Evolutionary conservation across 1,140 invertebrate species (phyloP).

Genomic region (Nebria ingens): DNA sequence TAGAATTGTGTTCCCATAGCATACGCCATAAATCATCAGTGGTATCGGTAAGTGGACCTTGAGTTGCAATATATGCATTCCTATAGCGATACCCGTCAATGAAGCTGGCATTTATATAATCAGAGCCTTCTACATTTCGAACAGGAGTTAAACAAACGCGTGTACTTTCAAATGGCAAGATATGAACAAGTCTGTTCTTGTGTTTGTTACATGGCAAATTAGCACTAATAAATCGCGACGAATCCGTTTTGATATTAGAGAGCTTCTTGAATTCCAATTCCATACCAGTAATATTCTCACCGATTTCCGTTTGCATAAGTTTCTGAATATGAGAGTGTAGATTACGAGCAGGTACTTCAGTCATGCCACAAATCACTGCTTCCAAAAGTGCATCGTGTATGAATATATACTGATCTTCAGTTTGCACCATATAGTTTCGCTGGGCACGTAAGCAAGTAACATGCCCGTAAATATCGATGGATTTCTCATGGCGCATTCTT

Average conservation of each 20-base stretch:
- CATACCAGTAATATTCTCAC: slow-evolving; percentile 90
- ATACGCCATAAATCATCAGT: slow-evolving; percentile 99
- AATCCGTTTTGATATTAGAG: slow-evolving; percentile 89
- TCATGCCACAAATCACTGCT: slow-evolving; percentile 89
- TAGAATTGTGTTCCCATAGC: slow-evolving; percentile 99
- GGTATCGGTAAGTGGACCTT: slow-evolving; percentile 91
- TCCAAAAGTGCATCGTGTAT: slow-evolving; percentile 96
- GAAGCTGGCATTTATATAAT: slow-evolving; percentile 98
- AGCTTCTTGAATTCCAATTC: slow-evolving; percentile 98
- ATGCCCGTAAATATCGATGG: slow-evolving; percentile 97
- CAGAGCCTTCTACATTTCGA: slow-evolving; percentile 85
- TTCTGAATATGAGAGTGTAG: slow-evolving; percentile 91
- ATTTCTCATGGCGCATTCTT: slow-evolving; percentile 87
- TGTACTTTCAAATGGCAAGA: slow-evolving; percentile 93
- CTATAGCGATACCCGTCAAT: slow-evolving; percentile 91
- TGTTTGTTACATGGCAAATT: slow-evolving; percentile 95
- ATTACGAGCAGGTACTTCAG: slow-evolving; percentile 86
- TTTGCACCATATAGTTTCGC: slow-evolving; percentile 95
- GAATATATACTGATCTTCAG: slow-evolving; percentile 99
- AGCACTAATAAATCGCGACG: slow-evolving; percentile 87
- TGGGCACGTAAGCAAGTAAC: slow-evolving; percentile 95
- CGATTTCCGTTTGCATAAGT: slow-evolving; percentile 66
- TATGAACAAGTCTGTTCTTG: slow-evolving; percentile 95
- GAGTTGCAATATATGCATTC: slow-evolving; percentile 94
- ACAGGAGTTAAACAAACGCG: slow-evolving; percentile 89